phyloP scores from a whole-genome alignment of 2,888 invertebrate species.

The Tenthredo mesomela region DNA sequence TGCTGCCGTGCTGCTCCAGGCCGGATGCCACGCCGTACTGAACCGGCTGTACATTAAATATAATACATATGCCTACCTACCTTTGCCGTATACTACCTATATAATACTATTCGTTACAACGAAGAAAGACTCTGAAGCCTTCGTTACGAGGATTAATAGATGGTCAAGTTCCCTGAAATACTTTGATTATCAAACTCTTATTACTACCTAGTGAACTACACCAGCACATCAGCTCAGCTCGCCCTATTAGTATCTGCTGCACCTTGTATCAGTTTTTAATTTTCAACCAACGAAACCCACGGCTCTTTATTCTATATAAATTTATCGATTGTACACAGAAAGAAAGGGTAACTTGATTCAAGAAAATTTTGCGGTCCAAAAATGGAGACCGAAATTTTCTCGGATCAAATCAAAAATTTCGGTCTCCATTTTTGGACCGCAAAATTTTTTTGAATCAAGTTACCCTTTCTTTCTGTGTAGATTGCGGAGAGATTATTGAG shows the following conservation, averaged over 20 bases:
- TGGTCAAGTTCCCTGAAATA: constrained; percentile 44
- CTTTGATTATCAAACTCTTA: constrained; percentile 48
- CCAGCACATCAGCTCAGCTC: no score
- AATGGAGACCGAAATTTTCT: no score
- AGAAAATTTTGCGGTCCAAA: no score
- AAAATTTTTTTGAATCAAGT: no score
- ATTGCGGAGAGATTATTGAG: no score
- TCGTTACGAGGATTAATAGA: constrained; percentile 51
- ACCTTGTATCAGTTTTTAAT: constrained; percentile 20
- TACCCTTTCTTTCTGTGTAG: no score
- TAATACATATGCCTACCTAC: background rate
- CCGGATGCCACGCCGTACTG: constrained; percentile 41
- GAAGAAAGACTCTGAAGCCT: constrained; percentile 40
- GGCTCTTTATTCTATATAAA: background rate
- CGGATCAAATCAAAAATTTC: no score
- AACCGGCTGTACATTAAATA: background rate
- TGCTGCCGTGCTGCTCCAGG: constrained; percentile 24
- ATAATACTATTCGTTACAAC: constrained; percentile 46
- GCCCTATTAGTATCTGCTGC: background rate
- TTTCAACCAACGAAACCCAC: constrained; percentile 1
- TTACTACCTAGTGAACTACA: constrained; percentile 20
- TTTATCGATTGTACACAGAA: no score
- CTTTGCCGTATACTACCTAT: constrained; percentile 25
- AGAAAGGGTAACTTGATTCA: no score
- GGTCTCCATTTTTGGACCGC: no score